phyloP scores from a whole-genome alignment of 2,113 vertebrate species.

The Austrofundulus limnaeus region DNA sequence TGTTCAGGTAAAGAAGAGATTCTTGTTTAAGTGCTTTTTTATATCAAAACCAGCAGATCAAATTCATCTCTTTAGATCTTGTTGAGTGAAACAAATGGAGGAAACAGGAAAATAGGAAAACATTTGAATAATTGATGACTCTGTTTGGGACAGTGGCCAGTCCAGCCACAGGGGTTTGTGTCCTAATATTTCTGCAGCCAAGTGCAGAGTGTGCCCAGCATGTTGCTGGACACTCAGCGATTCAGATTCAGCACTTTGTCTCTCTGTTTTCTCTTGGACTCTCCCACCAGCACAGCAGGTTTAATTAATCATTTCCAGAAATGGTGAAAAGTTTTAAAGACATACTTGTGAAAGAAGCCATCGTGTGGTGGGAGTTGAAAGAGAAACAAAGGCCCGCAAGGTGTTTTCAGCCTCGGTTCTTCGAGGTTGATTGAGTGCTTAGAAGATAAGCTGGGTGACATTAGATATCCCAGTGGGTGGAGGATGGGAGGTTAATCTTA shows the following conservation, averaged over 20 bases:
- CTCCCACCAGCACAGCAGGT: constrained; percentile 22
- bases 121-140: constrained; percentile 66
- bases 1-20: background rate
- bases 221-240: constrained; percentile 15
- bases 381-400: constrained; percentile 55
- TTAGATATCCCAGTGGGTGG: constrained; percentile 68
- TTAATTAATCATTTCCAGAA: constrained; percentile 7
- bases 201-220: constrained; percentile 15
- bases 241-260: constrained; percentile 23
- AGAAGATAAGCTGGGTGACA: constrained; percentile 71
- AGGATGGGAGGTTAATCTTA: constrained; percentile 76
- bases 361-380: constrained; percentile 10
- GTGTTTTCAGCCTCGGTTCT: constrained; percentile 60
- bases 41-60: constrained; percentile 46
- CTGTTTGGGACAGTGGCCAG: constrained; percentile 59
- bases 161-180: constrained; percentile 37
- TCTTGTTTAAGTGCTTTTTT: background rate
- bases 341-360: background rate
- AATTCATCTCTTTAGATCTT: constrained; percentile 36
- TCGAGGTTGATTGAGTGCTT: constrained; percentile 70
- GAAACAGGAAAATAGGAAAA: constrained; percentile 33
- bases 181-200: constrained; percentile 49
- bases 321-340: constrained; percentile 31
- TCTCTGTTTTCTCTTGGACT: background rate
- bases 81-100: constrained; percentile 21